phyloP scores from a whole-genome alignment of 2,888 invertebrate genomes.

The Toxonevra muliebris region DNA sequence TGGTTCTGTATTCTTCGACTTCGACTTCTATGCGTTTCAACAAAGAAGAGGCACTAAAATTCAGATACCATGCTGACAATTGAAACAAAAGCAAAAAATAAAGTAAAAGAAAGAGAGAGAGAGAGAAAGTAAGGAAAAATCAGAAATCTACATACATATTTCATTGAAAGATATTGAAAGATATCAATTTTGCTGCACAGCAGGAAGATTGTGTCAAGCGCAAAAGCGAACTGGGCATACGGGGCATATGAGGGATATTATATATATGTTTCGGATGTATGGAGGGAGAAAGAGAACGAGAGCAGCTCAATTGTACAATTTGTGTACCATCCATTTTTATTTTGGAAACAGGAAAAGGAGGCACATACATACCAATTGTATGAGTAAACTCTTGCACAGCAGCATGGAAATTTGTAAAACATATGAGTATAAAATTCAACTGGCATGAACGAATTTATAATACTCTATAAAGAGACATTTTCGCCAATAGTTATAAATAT shows the following conservation, averaged over 20 bases:
- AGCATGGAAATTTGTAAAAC: conserved; percentile 3
- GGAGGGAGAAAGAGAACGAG: too few species aligned
- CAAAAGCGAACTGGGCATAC: too few species aligned
- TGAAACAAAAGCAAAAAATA: conserved; percentile 1
- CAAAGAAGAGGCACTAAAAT: neutral
- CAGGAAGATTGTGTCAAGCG: neutral
- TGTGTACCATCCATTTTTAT: neutral
- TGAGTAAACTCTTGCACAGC: conserved; percentile 24
- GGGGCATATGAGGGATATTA: too few species aligned
- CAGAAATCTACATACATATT: neutral
- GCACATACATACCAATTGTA: neutral
- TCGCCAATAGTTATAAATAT: too few species aligned
- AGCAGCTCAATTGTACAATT: conserved; percentile 15
- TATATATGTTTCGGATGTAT: too few species aligned
- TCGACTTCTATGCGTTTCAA: too few species aligned
- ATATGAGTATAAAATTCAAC: neutral
- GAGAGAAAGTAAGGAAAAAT: neutral
- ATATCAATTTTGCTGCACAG: conserved; percentile 5
- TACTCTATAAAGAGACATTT: too few species aligned
- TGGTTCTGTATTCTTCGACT: too few species aligned
- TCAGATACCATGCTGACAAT: neutral
- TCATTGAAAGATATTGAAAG: conserved; percentile 16
- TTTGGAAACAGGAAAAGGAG: conserved; percentile 1
- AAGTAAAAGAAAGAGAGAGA: neutral
- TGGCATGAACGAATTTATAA: neutral